Evolutionary conservation across 2,888 invertebrate genomes (phyloP).

Genomic region (Chelonus formosanus): DNA sequence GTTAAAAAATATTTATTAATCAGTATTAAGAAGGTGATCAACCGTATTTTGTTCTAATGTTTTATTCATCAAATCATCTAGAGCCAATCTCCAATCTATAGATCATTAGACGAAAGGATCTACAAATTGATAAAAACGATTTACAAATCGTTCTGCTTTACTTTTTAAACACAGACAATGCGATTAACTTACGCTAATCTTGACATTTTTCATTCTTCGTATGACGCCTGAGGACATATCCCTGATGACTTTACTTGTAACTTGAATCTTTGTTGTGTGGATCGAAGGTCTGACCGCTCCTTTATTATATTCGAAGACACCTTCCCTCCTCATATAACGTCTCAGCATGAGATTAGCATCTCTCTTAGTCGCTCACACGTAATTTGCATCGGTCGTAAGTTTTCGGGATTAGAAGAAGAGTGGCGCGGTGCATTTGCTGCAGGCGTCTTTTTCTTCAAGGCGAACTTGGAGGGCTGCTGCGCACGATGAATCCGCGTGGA

Average conservation of each 20-base stretch:
- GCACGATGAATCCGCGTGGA: constrained; percentile 26
- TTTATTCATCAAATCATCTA: no score
- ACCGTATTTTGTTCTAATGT: no score
- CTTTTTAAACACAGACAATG: no score
- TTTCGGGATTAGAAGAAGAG: constrained; percentile 52
- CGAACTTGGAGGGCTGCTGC: constrained; percentile 3
- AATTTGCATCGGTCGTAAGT: constrained; percentile 55
- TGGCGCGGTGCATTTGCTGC: constrained; percentile 9
- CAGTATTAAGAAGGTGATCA: no score
- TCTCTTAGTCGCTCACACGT: constrained; percentile 39
- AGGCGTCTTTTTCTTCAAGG: not conserved
- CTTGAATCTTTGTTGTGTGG: constrained; percentile 2
- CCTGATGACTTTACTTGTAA: constrained; percentile 9
- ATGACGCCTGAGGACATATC: constrained; percentile 1
- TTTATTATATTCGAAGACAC: constrained; percentile 38
- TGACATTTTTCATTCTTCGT: no score
- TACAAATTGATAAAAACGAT: no score
- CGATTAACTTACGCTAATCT: no score
- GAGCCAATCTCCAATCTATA: no score
- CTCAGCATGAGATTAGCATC: constrained; percentile 50
- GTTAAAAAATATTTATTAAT: no score
- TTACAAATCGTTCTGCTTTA: no score
- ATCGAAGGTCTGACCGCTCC: constrained; percentile 1
- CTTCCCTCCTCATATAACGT: constrained; percentile 35
- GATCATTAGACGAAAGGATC: no score